Base-by-base conservation (phyloP, 2,797 vertebrate species). In the Peromyscus melanophrys region DNA sequence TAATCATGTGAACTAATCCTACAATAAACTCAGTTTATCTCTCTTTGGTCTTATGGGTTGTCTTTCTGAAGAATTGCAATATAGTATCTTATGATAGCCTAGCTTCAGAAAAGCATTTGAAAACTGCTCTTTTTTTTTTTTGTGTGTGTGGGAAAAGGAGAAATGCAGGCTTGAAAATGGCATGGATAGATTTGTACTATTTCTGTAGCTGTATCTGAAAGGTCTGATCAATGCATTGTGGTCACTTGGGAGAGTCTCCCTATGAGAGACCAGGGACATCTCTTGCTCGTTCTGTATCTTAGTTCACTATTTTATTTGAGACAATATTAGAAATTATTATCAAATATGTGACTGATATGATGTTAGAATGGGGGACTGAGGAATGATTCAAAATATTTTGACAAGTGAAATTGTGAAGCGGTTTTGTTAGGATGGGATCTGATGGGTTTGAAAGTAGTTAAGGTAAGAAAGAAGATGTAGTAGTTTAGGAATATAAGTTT, bases 121-220 rank as follows among this genome's bases (percentile, higher is more conserved):
- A 40, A 73, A 87, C 67, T 94, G 84, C 57, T 71, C 78, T 75
- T 88, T 90, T 19, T 83, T 75, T 92, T 90, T 25, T 52, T 8
- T 49, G 52, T 13, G 52, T 52, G 49, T 90, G 76, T 29, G 40
- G 52, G 84, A 84, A 34, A 49, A 59, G 31, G 55, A 59, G 46
- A 86, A 90, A 93, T 23, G 1, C 2, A 67, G 29, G 17, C 37
- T 88, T 52, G 81, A 52, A 37, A 87, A 49, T 90, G 63, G 81
- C 14, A 84, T 67, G 83, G 52, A 81, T 59, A 90, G 69, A 92
- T 88, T n/a, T 92, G 57, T 71, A 43, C 88, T 77, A 27, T n/a
- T 92, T 95, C 61, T 23, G 25, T 34, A 59, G 78, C 61, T 89
- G 37, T 37, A 55, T 29, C 57, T 21, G 21, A 76, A 87, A 63